These are phyloP conservation scores for Scolanthus callimorphus DNA, from an alignment of 92 coral and sea anemone genomes.

Conservation along the genomic window DNA sequence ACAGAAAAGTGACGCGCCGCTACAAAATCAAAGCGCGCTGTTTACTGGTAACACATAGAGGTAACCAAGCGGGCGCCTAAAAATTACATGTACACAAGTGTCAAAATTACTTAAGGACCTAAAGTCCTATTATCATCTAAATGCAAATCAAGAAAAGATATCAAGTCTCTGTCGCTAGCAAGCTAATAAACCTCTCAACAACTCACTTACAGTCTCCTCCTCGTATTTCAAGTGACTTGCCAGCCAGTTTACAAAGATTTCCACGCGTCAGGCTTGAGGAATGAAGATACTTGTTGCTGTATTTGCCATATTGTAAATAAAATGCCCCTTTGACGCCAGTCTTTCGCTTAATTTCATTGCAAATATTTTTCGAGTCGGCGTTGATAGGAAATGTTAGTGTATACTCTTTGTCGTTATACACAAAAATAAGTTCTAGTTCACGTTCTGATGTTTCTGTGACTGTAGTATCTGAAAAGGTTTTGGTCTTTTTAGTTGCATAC, in stretches of 20 bases:
- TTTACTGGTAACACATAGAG: too few relatives aligned
- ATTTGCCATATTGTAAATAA: constrained; percentile 61
- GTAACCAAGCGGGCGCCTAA: too few relatives aligned
- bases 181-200: too few relatives aligned
- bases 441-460: background rate
- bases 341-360: constrained; percentile 47
- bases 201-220: constrained; percentile 88
- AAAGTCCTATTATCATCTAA: too few relatives aligned
- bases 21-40: too few relatives aligned
- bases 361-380: constrained; percentile 50
- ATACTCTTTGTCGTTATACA: constrained; percentile 39
- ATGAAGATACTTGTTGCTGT: constrained; percentile 20
- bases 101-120: too few relatives aligned
- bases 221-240: constrained; percentile 54
- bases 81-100: too few relatives aligned
- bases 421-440: constrained; percentile 41
- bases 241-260: constrained; percentile 56
- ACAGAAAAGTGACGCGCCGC: too few relatives aligned
- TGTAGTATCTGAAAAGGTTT: too few relatives aligned
- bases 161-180: too few relatives aligned
- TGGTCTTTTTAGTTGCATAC: too few relatives aligned
- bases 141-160: too few relatives aligned
- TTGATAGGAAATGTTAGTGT: constrained; percentile 37
- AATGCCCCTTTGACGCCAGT: constrained; percentile 75
- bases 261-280: constrained; percentile 67